A percentile compares a stretch with the other conserved stretches of the same genome.
Evolutionary conservation across 1,140 invertebrate genomes (phyloP).

Genomic region (Lamellibrachia luymesi): DNA sequence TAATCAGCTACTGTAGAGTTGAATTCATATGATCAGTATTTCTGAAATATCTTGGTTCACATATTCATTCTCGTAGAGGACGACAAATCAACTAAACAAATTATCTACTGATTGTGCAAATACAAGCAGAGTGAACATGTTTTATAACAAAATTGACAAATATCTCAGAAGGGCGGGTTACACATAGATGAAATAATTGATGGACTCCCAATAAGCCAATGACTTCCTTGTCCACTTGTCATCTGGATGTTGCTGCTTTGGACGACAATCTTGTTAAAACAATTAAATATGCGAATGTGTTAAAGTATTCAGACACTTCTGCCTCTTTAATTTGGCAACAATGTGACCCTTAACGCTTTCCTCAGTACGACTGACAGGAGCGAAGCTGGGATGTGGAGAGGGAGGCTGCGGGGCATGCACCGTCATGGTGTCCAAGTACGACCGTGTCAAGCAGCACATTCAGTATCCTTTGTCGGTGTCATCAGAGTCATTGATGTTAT

Average conservation of each 20-base stretch:
- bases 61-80: too few species aligned
- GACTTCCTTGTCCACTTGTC: background rate
- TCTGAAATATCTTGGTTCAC: too few species aligned
- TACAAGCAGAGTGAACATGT: too few species aligned
- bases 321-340: background rate
- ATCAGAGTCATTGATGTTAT: background rate
- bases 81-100: background rate
- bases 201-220: background rate
- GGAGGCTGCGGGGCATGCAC: constrained; percentile 82
- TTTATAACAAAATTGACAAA: too few species aligned
- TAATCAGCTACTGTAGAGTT: too few species aligned
- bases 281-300: background rate
- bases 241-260: background rate
- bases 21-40: too few species aligned
- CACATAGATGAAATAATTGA: background rate
- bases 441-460: background rate
- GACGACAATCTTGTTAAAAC: background rate
- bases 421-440: constrained; percentile 61
- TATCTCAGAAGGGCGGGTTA: too few species aligned
- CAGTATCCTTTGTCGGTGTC: constrained; percentile 25
- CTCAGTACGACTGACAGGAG: constrained; percentile 65
- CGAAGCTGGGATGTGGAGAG: constrained; percentile 74
- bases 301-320: background rate
- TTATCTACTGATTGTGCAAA: background rate
- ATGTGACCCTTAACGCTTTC: constrained; percentile 46